A percentile compares a stretch with the other conserved stretches of the same genome.
phyloP scores from a whole-genome alignment of 2,797 vertebrate genomes.

The Prunella strophiata region DNA sequence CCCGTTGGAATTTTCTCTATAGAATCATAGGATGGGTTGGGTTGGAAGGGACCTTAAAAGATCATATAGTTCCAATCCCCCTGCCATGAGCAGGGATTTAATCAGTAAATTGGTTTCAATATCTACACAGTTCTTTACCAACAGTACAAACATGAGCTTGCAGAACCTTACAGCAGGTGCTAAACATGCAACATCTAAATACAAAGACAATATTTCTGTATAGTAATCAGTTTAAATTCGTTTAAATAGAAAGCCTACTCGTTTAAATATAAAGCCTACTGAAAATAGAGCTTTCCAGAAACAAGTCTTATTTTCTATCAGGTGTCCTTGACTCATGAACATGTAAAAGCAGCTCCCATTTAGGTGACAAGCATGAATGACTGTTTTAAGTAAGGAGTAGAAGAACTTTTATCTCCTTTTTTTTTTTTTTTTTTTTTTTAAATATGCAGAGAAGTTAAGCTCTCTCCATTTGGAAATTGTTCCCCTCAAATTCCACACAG shows the following conservation, averaged over 20 bases:
- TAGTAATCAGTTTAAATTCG: too few relatives aligned
- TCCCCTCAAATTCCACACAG: background rate
- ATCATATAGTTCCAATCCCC: background rate
- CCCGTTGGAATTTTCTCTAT: background rate
- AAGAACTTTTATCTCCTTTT: background rate
- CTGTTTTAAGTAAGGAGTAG: accelerated
- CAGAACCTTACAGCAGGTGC: background rate
- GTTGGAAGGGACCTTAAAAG: background rate
- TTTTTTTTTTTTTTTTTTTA: background rate
- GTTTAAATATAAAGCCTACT: background rate
- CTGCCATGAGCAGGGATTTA: background rate
- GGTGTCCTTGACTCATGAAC: background rate
- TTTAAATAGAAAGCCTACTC: too few relatives aligned
- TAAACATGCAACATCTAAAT: background rate
- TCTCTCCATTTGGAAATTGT: background rate
- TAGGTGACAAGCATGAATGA: background rate
- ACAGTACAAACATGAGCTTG: background rate
- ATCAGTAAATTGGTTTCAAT: background rate
- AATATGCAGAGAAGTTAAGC: background rate
- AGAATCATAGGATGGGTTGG: background rate
- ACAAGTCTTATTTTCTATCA: background rate
- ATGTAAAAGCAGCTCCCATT: background rate
- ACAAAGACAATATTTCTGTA: background rate
- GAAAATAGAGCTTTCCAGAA: background rate
- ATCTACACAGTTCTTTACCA: background rate